Base-by-base conservation (phyloP, 2,888 invertebrate genomes). In the Cerceris ruficornis region DNA sequence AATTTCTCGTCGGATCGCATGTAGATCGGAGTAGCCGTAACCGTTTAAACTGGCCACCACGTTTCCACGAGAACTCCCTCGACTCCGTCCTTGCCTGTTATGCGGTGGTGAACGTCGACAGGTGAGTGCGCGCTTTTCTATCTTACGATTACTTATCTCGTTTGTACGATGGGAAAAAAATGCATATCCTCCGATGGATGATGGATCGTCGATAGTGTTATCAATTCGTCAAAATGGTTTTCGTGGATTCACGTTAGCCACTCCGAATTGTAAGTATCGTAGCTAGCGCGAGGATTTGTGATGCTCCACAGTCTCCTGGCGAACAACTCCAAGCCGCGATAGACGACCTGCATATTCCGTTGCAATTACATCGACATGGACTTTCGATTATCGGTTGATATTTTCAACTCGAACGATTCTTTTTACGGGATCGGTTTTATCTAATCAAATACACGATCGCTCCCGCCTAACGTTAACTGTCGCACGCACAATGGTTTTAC, bases 51-150 rank as follows among this genome's bases (percentile, higher is more conserved):
- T 84, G 78, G 75, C 69, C 67, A 73, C 69, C 67, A 77, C 76
- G 70, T 76, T 85, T 79, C 65, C 60, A 68, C 72, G 65, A 84
- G 68, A 77, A 61, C 75, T 81, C 71, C 65, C 72, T 82, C 72
- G 7, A 8, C 72, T 72, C 75, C 77, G 82, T 82, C 83, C 69
- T 79, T 77, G 67, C 82, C 86, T 90, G 90, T 89, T 88, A 91
- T 91, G 91, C 86, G 84, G 89, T 88, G 90, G 87, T 91, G 88
- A 91, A 89, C 87, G 86, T 90, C 86, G 82, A 81, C 79, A 88
- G 85, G 84, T 84, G 77, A 84, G 85, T 80, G 64, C 73, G 73
- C 66, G 59, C 59, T 81, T 76, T 80, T 77, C 69, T 69, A 61
- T 67, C 60, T 59, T 57, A 59, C 60, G 50, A 66, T 65, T 58